A percentile compares a stretch with the other conserved stretches of the same genome.
These are phyloP conservation scores for Stratiolaelaps scimitus DNA, from an alignment of 1,140 invertebrate genomes.

Conservation along the genomic window DNA sequence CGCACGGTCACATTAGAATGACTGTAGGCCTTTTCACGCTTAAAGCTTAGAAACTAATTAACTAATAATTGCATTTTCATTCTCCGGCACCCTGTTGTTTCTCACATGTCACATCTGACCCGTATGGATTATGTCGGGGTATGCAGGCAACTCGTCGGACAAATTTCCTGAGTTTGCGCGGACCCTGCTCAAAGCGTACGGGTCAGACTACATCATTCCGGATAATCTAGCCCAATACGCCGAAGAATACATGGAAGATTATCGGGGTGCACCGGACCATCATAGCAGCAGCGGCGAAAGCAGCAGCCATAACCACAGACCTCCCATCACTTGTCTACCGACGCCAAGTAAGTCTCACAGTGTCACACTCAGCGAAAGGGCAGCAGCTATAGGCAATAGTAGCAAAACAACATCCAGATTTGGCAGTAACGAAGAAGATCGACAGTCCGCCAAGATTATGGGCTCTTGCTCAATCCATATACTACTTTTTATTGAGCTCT, in stretches of 20 bases:
- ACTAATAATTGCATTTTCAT: no score
- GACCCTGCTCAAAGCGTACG: slow-evolving; percentile 48
- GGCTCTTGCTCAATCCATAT: no score
- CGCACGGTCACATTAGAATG: no score
- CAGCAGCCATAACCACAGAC: slow-evolving; percentile 38
- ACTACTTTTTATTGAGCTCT: no score
- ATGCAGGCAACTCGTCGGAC: slow-evolving; percentile 33
- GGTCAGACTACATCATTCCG: slow-evolving; percentile 56
- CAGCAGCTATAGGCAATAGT: not conserved
- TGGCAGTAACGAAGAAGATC: not conserved
- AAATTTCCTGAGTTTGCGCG: slow-evolving; percentile 41
- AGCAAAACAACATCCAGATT: not conserved
- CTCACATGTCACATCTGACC: no score
- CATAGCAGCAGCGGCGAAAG: no score
- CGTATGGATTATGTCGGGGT: no score
- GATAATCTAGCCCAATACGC: slow-evolving; percentile 56
- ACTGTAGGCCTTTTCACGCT: no score
- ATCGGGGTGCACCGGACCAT: slow-evolving; percentile 40
- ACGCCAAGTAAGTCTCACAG: slow-evolving; percentile 49
- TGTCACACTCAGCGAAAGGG: no score
- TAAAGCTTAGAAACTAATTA: no score
- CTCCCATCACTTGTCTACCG: slow-evolving; percentile 56
- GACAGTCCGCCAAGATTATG: no score
- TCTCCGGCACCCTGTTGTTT: no score
- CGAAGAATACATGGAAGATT: slow-evolving; percentile 57